Evolutionary conservation across 2,888 invertebrate species (phyloP), one percentile per base, ranked within the genome.

Genomic region (Dynastes tityus): DNA sequence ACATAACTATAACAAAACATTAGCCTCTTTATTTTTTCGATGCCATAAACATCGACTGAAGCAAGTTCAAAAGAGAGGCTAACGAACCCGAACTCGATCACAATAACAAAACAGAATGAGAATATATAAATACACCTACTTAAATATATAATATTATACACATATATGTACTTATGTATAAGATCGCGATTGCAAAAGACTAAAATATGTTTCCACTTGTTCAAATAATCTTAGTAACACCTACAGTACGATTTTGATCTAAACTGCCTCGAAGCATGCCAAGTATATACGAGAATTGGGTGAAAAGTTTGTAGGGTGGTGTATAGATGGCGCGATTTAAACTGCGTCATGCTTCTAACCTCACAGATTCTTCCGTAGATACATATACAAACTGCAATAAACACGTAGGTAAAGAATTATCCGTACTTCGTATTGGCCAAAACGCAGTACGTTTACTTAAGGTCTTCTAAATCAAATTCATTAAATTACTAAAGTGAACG

Each of bases 11-110:
- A 58, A 58, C 55, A 58, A 45, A 58, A 22, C 55, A 58, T 58
- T 58, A 58, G 22, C 55, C 55, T 58, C 55, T 8, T 58, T 58
- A 22, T 58, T 16, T 58, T 58, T 58, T 58, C 22, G 55, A 16
- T n/a, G 6, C 55, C 22, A 58, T 16, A 58, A 58, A 58, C 22
- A 58, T 58, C 22, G 45, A 45, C 45, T 45, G 9, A 8, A 45
- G 22, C 55, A 22, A 58, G 16, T 58, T 58, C 55, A 27, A 58
- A 58, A 58, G 55, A 58, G 55, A 22, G 55, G 55, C 55, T 8
- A 8, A 22, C 22, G 16, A 58, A 22, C 55, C 22, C 55, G 55
- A 22, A 13, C 1, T 16, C n/a, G 13, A 53, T 53, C n/a, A 51
- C n/a, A 51, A 51, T n/a, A 51, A 51, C 11, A 51, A n/a, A 53